phyloP scores from a whole-genome alignment of 2,888 invertebrate species.

The Dasypolia templi region DNA sequence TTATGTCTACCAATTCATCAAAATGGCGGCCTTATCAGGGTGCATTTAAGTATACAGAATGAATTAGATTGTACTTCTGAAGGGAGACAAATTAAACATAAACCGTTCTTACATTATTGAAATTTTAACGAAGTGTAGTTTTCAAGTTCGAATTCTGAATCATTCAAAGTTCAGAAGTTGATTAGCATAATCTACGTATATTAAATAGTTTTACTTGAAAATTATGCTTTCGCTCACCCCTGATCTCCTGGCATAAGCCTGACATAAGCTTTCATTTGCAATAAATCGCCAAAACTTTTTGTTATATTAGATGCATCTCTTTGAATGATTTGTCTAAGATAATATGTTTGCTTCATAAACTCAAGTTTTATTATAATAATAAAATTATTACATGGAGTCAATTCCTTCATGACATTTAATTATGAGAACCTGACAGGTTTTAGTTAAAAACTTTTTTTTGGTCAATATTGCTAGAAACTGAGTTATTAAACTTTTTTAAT shows the following conservation, averaged over 20 bases:
- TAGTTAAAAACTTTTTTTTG: background rate
- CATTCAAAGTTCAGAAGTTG: background rate
- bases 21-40: background rate
- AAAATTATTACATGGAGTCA: background rate
- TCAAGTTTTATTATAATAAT: background rate
- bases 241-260: background rate
- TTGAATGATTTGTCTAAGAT: slow-evolving; percentile 2
- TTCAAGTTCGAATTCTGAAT: background rate
- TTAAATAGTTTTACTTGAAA: slow-evolving; percentile 15
- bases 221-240: background rate
- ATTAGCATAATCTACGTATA: background rate
- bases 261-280: slow-evolving; percentile 13
- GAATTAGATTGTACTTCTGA: background rate
- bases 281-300: slow-evolving; percentile 14
- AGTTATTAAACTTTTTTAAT: no score
- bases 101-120: background rate
- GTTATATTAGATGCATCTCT: background rate
- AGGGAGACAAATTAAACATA: background rate
- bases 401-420: background rate
- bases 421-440: background rate
- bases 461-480: background rate
- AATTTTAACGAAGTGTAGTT: background rate
- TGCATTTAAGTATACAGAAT: background rate
- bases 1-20: background rate
- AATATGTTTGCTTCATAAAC: slow-evolving; percentile 4